phyloP scores from a whole-genome alignment of 2,888 invertebrate species.

The Archips xylosteana region DNA sequence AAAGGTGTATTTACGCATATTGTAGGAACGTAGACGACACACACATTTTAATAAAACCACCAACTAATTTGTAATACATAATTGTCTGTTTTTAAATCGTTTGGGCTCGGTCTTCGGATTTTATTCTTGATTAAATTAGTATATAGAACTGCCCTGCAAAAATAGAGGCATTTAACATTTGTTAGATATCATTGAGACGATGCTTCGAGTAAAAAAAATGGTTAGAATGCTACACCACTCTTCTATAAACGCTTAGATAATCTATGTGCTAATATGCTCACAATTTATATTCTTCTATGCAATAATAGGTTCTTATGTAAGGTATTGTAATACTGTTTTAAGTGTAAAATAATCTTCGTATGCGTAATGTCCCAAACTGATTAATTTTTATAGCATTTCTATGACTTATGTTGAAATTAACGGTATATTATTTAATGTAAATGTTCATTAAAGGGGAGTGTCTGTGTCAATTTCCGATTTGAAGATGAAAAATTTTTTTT shows the following conservation, averaged over 20 bases:
- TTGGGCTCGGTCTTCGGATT: neutral
- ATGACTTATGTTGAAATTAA: neutral
- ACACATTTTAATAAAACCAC: neutral
- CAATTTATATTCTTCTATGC: slow-evolving; percentile 4
- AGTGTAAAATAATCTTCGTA: neutral
- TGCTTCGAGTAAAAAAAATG: neutral
- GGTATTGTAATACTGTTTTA: neutral
- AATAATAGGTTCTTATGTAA: slow-evolving; percentile 1
- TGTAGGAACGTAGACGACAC: neutral
- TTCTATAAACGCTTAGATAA: neutral
- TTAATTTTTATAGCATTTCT: neutral
- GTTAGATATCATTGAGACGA: neutral
- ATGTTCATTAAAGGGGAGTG: neutral
- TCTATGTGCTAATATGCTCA: neutral
- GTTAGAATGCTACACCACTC: neutral
- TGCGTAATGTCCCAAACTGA: neutral
- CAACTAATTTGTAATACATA: neutral
- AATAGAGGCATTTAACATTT: neutral
- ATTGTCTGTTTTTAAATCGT: neutral
- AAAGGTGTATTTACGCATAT: neutral
- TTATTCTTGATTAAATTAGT: neutral
- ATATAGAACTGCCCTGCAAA: neutral
- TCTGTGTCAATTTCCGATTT: neutral
- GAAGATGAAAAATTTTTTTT: neutral
- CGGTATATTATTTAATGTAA: neutral